Base-by-base conservation (phyloP, 37 sponge, comb jelly and placozoan genomes). In the Spongilla lacustris region DNA sequence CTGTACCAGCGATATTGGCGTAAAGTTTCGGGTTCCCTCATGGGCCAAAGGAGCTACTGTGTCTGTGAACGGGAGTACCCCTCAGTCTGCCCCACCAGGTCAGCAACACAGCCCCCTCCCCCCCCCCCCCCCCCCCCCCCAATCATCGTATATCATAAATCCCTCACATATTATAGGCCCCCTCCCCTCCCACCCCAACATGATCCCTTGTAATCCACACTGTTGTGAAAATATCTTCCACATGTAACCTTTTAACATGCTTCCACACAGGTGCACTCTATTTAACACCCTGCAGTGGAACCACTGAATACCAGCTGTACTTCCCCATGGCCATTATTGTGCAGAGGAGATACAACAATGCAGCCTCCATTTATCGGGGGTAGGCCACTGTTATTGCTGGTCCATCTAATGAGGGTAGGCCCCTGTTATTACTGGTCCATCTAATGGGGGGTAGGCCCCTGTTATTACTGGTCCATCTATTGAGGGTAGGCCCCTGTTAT, bases 361-460 rank as follows among this genome's bases (percentile, higher is more conserved):
- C 94, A 23, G 94, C 90, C 33, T 38, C 94, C 19, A 67, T 93
- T 2, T 89, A 79, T 50, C 25, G 76, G n/a, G 94, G 94, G 94
- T 93, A 74, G 23, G 78, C 36, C 10, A 6, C 13, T 73, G 58
- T 29, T 36, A 36, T 19, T 31, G 26, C 21, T 25, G 49, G 23
- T 17, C 24, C 6, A n/a, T 32, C 2, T 29, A 32, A 1, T 73
- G 73, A 73, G 46, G 46, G 4, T 46, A 46, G 46, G 46, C 46
- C 46, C 8, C 46, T 46, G 46, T 8, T 46, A 8, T 46, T 8
- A 46, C 46, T 46, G 46, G 46, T 46, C 8, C 8, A 46, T 8
- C 46, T 46, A 4, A 46, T n/a, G n/a, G n/a, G 46, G 46, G 8
- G 46, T 46, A 46, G 46, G 8, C 46, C 46, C 8, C 46, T 46